Base-by-base conservation (phyloP, 2,113 vertebrate species). In the Nansenia antarctica region DNA sequence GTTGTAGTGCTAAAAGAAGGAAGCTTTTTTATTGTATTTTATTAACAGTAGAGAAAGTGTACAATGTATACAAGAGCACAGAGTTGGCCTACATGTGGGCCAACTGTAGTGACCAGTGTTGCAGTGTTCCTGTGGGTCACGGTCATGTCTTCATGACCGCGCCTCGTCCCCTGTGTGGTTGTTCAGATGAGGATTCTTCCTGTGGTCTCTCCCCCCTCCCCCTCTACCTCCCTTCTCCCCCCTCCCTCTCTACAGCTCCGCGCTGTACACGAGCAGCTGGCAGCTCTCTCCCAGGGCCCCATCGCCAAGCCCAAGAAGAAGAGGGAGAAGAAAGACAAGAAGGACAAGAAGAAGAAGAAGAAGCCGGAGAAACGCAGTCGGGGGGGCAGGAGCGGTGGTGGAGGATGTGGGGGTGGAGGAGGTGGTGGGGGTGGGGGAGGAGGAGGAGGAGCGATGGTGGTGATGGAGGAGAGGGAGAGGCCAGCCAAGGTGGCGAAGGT, bases 231-330 rank as follows among this genome's bases (percentile, higher is more conserved):
- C 0, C 9, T 1, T 31, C 20, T 60, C 57, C 32, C 18, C 30
- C 9, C 3, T 65, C 1, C 62, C 9, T 31, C 27, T 31, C 27
- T 55, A 34, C 73, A 98, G 96, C 92, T 98, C 35, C 81, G 94
- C 14, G 96, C 95, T 0, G 93, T 98, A 65, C 96, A 98, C 15
- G 96, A 98, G 87, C 96, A 98, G 83, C 85, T 98, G 71, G 96
- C 96, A 0, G 95, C 96, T 3, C 91, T 98, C 49, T 98, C 96
- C 1, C 95, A 97, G n/a, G 94, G 94, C n/a, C 96, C 96, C 15
- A 95, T 96, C 31, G 91, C 93, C 73, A 98, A 98, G 80, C 93
- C 95, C 69, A 98, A 96, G 77, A 94, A 92, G 71, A 98, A 94
- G 73, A 87, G 93, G 0, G 96, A 98, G 53, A 95, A 92, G 83